phyloP scores from a whole-genome alignment of 2,888 invertebrate genomes.

The Malachius bipustulatus region DNA sequence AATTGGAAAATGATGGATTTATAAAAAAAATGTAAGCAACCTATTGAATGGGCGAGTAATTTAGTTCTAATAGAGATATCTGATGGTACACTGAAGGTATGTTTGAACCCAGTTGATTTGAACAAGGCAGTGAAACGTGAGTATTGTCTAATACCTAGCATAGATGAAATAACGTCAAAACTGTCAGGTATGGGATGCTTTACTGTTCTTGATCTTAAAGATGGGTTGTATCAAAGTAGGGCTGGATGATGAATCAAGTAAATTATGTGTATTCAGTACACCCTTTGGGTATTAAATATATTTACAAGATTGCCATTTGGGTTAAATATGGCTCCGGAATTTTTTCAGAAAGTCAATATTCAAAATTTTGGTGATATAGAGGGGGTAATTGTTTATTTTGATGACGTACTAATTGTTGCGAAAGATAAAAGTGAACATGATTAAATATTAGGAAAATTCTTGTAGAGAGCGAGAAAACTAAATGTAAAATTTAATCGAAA shows the following conservation, averaged over 20 bases:
- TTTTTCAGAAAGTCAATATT: constrained; percentile 9
- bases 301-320: constrained; percentile 15
- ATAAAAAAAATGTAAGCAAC: background rate
- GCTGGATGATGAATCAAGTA: constrained; percentile 10
- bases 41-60: constrained; percentile 1
- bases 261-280: constrained; percentile 12
- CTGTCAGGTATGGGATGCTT: constrained; percentile 8
- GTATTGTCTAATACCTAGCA: constrained; percentile 8
- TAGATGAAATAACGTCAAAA: constrained; percentile 9
- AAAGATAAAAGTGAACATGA: constrained; percentile 11
- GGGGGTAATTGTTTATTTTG: constrained; percentile 16
- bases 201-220: constrained; percentile 14
- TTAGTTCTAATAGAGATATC: background rate
- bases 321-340: constrained; percentile 11
- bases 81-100: background rate
- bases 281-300: constrained; percentile 12
- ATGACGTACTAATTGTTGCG: constrained; percentile 18
- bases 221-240: constrained; percentile 14
- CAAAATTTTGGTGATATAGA: constrained; percentile 6
- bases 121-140: background rate
- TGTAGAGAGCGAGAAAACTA: constrained; percentile 12
- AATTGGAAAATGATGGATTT: background rate
- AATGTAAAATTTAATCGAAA: constrained; percentile 26
- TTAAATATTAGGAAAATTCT: constrained; percentile 5
- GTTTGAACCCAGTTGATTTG: background rate